Conservation (phyloP, 2,888 invertebrate genomes). For the Archaeoteleia sp. region DNA sequence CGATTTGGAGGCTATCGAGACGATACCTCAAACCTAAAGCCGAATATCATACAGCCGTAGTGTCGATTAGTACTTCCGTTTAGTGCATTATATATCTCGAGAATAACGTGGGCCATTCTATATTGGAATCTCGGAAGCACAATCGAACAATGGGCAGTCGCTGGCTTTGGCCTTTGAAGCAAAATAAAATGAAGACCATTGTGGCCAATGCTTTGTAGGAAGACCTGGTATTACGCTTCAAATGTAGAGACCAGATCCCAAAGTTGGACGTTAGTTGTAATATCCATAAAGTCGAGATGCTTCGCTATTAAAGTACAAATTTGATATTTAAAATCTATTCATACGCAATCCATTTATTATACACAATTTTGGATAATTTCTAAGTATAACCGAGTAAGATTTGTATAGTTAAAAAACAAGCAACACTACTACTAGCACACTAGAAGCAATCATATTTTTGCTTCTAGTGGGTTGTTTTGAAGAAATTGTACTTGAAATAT, state of each 20-base stretch:
- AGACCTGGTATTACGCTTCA: slow-evolving; percentile 34
- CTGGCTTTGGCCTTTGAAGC: slow-evolving; percentile 29
- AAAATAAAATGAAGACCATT: slow-evolving; percentile 50
- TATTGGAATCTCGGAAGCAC: slow-evolving; percentile 33
- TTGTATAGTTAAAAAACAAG: too few species aligned
- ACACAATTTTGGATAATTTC: too few species aligned
- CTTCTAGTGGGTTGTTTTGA: too few species aligned
- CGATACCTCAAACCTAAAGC: slow-evolving; percentile 20
- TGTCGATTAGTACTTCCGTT: slow-evolving; percentile 31
- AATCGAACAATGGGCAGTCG: slow-evolving; percentile 43
- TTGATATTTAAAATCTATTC: slow-evolving; percentile 36
- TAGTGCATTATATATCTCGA: slow-evolving; percentile 9
- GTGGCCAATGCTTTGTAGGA: slow-evolving; percentile 39
- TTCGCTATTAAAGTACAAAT: slow-evolving; percentile 41
- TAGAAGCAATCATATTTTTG: too few species aligned
- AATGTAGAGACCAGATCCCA: slow-evolving; percentile 15
- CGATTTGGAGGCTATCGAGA: slow-evolving; percentile 11
- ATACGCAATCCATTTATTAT: too few species aligned
- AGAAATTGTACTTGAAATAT: too few species aligned
- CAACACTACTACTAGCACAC: too few species aligned
- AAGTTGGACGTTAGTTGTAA: slow-evolving; percentile 35
- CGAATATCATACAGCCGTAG: slow-evolving; percentile 20
- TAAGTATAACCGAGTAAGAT: too few species aligned
- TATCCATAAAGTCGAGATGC: slow-evolving; percentile 30
- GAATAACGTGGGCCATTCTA: slow-evolving; percentile 21